Conservation (phyloP, 2,888 invertebrate genomes). For the Margaritifera margaritifera region DNA sequence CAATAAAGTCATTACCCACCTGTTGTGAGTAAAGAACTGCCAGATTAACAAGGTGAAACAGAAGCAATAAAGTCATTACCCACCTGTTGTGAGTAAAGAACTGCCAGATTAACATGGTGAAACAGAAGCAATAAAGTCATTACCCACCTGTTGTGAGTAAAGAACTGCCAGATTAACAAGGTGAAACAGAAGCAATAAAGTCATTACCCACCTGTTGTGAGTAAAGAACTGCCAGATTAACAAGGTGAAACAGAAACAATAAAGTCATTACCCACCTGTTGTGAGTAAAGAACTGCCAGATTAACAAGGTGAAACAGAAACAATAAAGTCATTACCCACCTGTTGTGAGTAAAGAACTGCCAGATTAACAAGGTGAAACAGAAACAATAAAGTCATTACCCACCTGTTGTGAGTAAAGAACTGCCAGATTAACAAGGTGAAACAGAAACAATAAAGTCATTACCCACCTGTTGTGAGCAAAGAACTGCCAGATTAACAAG, state of each 20-base stretch:
- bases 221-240: constrained; percentile 70
- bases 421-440: constrained; percentile 71
- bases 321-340: constrained; percentile 43
- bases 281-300: constrained; percentile 70
- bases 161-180: constrained; percentile 71
- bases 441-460: neutral
- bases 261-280: constrained; percentile 58
- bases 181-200: no score
- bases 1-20: constrained; percentile 43
- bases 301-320: no score
- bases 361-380: constrained; percentile 70
- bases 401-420: constrained; percentile 71
- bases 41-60: constrained; percentile 70
- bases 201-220: constrained; percentile 66
- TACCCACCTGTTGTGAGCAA: constrained; percentile 68
- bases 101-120: constrained; percentile 71
- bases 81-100: constrained; percentile 71
- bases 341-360: constrained; percentile 71
- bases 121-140: neutral
- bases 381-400: constrained; percentile 6
- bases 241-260: no score
- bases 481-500: constrained; percentile 71
- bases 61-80: constrained; percentile 6
- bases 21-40: constrained; percentile 71
- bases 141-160: constrained; percentile 68